Evolutionary conservation across 2,113 vertebrate genomes (phyloP).

Genomic region (Alexandromys fortis): DNA sequence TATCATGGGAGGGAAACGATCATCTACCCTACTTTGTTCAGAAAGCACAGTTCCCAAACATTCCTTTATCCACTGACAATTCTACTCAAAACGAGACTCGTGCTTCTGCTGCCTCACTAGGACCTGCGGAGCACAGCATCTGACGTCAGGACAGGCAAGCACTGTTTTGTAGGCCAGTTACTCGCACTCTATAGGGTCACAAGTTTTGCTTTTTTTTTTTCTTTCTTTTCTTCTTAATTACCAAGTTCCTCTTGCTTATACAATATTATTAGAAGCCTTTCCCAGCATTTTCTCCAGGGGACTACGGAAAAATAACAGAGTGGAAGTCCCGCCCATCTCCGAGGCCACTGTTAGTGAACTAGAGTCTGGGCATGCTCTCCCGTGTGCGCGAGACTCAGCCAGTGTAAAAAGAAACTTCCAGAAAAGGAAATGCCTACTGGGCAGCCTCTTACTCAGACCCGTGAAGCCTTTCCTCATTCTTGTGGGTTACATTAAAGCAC

Average conservation of each 20-base stretch:
- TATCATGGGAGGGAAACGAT: background rate
- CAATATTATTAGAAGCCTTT: conserved; percentile 14
- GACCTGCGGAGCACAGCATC: background rate
- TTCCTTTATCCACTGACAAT: background rate
- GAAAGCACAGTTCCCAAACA: background rate
- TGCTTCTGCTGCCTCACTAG: background rate
- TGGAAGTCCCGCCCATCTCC: background rate
- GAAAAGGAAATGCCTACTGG: conserved; percentile 46
- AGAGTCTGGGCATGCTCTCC: background rate
- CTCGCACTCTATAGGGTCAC: background rate
- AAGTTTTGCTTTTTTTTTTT: background rate
- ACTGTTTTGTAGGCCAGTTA: background rate
- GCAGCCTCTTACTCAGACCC: conserved; percentile 57
- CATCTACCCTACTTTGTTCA: background rate
- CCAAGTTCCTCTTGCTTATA: conserved; percentile 31
- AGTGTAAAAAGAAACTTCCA: conserved; percentile 68
- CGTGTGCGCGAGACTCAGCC: background rate
- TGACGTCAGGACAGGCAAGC: background rate
- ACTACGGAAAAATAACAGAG: conserved; percentile 10
- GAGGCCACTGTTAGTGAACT: conserved; percentile 11
- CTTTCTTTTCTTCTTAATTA: background rate
- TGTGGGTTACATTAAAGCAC: conserved; percentile 78
- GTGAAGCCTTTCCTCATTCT: conserved; percentile 61
- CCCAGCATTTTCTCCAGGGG: conserved; percentile 9
- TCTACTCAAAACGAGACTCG: background rate